Percentiles rank a stretch among this genome's conserved stretches.
Conservation (phyloP, 2,113 vertebrate species). For the Hydropotes inermis region DNA sequence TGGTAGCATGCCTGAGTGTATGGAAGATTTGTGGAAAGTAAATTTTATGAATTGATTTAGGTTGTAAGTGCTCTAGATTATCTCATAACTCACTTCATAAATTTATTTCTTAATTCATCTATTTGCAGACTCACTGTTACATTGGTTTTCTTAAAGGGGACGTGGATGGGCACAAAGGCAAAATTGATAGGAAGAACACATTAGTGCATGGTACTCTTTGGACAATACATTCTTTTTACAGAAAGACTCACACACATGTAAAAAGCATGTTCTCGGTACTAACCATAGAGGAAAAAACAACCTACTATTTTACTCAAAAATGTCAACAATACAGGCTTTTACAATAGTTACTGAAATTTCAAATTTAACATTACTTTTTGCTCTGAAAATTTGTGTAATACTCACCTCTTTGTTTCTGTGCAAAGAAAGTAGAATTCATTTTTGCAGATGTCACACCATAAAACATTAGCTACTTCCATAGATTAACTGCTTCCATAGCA, state of each 20-base stretch:
- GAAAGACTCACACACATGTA: neutral
- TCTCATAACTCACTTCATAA: constrained; percentile 15
- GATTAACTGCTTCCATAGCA: neutral
- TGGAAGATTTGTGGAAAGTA: constrained; percentile 38
- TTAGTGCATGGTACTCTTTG: neutral
- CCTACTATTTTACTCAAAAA: neutral
- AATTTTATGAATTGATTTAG: constrained; percentile 47
- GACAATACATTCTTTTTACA: neutral
- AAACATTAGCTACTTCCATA: neutral
- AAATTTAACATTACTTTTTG: neutral
- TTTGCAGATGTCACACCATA: neutral
- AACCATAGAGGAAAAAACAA: neutral
- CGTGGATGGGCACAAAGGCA: neutral
- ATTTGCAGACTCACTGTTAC: constrained; percentile 16
- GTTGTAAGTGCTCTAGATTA: constrained; percentile 31
- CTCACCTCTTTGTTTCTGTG: neutral
- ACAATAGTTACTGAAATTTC: neutral
- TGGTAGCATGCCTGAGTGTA: constrained; percentile 1
- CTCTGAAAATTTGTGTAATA: neutral
- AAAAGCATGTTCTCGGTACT: neutral
- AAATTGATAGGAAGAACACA: neutral
- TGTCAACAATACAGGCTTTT: neutral
- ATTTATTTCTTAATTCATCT: constrained; percentile 49
- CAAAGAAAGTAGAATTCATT: neutral
- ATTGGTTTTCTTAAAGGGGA: neutral